Evolutionary conservation across 2,888 invertebrate species (phyloP).

Genomic region (Eupithecia abbreviata): DNA sequence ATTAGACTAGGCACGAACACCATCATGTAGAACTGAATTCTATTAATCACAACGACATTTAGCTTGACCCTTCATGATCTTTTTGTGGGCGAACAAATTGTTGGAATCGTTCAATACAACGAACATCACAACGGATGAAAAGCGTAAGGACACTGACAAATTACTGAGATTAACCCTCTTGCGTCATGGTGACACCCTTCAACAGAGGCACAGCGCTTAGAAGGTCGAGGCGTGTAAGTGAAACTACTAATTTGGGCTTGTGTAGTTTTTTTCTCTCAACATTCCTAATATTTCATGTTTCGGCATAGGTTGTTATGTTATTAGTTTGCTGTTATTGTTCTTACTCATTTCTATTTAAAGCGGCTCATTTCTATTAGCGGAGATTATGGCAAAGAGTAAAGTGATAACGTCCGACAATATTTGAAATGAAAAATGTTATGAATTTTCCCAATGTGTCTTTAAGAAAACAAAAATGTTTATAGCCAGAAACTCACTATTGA

Average conservation of each 20-base stretch:
- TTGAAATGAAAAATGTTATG: neutral
- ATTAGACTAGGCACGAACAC: neutral
- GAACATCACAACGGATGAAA: slow-evolving; percentile 31
- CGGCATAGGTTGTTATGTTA: neutral
- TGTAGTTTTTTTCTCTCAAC: neutral
- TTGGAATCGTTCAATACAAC: slow-evolving; percentile 15
- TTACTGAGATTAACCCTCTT: slow-evolving; percentile 21
- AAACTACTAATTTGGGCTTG: neutral
- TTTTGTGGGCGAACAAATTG: slow-evolving; percentile 20
- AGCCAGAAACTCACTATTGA: neutral
- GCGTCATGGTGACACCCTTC: slow-evolving; percentile 8
- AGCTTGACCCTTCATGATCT: slow-evolving; percentile 12
- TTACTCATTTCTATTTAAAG: slow-evolving; percentile 4
- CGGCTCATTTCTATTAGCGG: too few species aligned
- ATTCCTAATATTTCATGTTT: neutral
- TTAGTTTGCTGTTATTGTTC: neutral
- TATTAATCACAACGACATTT: slow-evolving; percentile 1
- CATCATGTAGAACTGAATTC: neutral
- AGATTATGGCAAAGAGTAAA: neutral
- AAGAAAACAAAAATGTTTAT: too few species aligned
- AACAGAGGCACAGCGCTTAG: neutral
- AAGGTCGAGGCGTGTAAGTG: neutral
- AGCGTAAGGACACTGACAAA: slow-evolving; percentile 35
- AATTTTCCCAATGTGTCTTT: neutral
- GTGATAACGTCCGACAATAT: neutral